phyloP scores from a whole-genome alignment of 2,888 invertebrate genomes.

The Rhagium mordax region DNA sequence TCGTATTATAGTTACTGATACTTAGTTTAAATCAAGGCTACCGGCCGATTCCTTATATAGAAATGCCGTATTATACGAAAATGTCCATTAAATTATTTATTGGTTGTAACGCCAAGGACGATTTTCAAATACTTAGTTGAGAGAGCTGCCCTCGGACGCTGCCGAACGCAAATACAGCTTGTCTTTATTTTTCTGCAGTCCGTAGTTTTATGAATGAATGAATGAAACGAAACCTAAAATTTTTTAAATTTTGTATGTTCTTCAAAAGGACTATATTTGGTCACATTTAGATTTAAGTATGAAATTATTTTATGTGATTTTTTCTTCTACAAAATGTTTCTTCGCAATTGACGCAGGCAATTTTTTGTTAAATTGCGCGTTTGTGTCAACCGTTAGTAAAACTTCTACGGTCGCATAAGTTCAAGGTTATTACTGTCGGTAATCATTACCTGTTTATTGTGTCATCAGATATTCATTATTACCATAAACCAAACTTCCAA shows the following conservation, averaged over 20 bases:
- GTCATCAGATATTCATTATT: slow-evolving; percentile 3
- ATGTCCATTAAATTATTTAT: slow-evolving; percentile 28
- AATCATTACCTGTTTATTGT: slow-evolving; percentile 18
- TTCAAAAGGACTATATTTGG: too few species aligned
- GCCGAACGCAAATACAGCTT: background rate
- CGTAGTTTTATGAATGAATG: too few species aligned
- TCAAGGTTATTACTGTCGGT: slow-evolving; percentile 11
- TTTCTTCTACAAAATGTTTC: too few species aligned
- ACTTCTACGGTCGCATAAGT: slow-evolving; percentile 2
- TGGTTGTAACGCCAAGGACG: slow-evolving; percentile 2
- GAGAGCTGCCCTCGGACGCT: background rate
- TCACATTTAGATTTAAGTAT: too few species aligned
- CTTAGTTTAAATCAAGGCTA: slow-evolving; percentile 51
- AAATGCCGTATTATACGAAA: slow-evolving; percentile 33
- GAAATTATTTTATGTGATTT: too few species aligned
- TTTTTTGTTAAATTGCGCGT: too few species aligned
- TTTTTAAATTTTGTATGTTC: too few species aligned
- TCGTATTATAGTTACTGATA: slow-evolving; percentile 50
- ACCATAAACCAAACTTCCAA: background rate
- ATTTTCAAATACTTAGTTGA: background rate
- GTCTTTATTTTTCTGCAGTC: too few species aligned
- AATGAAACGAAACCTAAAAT: too few species aligned
- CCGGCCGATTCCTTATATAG: slow-evolving; percentile 47
- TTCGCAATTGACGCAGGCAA: too few species aligned
- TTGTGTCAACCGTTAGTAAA: slow-evolving; percentile 1